These are phyloP conservation scores for Solenodon paradoxus DNA, from an alignment of 2,113 vertebrate species.

Conservation along the genomic window DNA sequence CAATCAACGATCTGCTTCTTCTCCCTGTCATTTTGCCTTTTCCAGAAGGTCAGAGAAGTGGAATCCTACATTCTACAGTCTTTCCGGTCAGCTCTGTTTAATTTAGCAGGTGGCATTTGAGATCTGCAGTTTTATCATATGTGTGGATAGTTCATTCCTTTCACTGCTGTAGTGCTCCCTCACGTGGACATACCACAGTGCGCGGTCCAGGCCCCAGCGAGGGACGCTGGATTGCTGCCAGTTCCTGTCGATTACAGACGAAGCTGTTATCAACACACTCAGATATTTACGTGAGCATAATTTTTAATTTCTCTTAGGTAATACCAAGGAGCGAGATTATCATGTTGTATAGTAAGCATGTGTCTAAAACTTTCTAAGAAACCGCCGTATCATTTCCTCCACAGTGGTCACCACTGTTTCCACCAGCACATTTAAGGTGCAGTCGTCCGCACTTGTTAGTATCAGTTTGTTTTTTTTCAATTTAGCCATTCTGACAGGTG, in stretches of 20 bases:
- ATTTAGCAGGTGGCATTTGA: neutral
- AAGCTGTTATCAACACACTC: neutral
- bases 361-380: neutral
- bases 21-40: neutral
- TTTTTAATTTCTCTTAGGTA: neutral
- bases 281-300: neutral
- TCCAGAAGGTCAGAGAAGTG: neutral
- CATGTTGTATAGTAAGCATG: neutral
- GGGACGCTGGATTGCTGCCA: neutral
- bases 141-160: neutral
- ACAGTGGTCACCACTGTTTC: neutral
- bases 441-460: neutral
- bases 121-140: neutral
- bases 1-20: neutral
- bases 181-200: no score
- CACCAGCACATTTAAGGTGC: neutral
- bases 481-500: neutral
- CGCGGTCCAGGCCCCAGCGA: neutral
- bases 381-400: neutral
- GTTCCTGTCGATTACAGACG: neutral
- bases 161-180: no score
- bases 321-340: neutral
- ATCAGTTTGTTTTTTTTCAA: neutral
- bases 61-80: neutral
- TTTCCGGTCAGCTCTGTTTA: neutral